These are phyloP conservation scores for Trichacis sp. DNA, from an alignment of 2,888 invertebrate species.

Conservation along the genomic window DNA sequence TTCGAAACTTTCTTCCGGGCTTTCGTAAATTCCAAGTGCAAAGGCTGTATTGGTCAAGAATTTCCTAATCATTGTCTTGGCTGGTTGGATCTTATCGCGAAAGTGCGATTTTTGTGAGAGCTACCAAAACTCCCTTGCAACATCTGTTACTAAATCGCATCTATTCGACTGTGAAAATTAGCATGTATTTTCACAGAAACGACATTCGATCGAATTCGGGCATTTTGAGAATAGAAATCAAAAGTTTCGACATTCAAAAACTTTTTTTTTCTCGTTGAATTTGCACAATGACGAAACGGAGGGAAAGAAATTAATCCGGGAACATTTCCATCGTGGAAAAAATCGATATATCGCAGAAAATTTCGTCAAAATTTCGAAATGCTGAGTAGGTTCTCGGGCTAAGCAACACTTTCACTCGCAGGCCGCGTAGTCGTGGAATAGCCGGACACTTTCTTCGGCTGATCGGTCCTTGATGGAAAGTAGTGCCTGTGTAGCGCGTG, in stretches of 20 bases:
- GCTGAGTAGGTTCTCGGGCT: conserved; percentile 23
- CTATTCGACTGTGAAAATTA: conserved; percentile 19
- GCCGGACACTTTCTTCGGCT: conserved; percentile 67
- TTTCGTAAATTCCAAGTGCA: conserved; percentile 14
- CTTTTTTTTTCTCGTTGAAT: too few species aligned
- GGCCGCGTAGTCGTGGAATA: conserved; percentile 52
- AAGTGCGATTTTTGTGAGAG: conserved; percentile 37
- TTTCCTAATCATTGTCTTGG: conserved; percentile 24
- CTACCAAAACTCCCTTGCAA: conserved; percentile 34
- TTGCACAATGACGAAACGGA: too few species aligned
- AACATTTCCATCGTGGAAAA: conserved; percentile 9
- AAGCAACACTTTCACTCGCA: conserved; percentile 65
- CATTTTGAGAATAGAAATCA: too few species aligned
- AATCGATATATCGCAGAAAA: not conserved
- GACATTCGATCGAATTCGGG: too few species aligned
- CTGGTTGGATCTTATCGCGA: conserved; percentile 26
- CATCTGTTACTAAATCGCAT: conserved; percentile 28
- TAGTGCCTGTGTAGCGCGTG: conserved; percentile 51
- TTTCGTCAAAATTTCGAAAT: conserved; percentile 27
- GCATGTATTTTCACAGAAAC: too few species aligned
- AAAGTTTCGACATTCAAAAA: too few species aligned
- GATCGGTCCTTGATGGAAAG: conserved; percentile 66
- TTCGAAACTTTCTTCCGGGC: conserved; percentile 15
- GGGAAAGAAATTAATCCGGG: too few species aligned
- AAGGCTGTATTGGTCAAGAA: conserved; percentile 8